Evolutionary conservation across 2,113 vertebrate genomes (phyloP).

Genomic region (Lepisosteus osseus): DNA sequence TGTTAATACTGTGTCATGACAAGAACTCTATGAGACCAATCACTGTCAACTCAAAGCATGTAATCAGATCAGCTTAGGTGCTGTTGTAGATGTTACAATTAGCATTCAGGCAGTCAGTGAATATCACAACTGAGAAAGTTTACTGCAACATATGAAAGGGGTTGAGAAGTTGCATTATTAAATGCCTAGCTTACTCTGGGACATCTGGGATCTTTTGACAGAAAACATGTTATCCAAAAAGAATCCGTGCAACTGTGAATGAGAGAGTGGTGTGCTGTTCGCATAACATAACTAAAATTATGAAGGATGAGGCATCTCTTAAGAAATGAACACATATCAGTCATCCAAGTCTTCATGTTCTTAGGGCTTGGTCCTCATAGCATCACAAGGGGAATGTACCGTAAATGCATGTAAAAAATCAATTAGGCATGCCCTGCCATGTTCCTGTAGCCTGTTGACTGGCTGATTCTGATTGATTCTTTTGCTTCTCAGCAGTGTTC

Average conservation of each 20-base stretch:
- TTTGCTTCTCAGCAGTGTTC: no score
- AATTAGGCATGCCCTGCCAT: no score
- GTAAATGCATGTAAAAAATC: no score
- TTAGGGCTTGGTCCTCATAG: no score
- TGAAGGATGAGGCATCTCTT: no score
- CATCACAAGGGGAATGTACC: no score
- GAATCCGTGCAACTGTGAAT: neutral
- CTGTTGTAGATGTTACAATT: neutral
- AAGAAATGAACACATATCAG: no score
- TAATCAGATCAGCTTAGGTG: neutral
- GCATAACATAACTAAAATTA: neutral
- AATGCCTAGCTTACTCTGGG: no score
- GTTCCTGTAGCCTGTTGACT: no score
- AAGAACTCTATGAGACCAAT: neutral
- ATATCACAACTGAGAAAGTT: neutral
- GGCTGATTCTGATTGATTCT: no score
- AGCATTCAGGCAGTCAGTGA: neutral
- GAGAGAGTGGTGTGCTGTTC: neutral
- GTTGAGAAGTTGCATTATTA: no score
- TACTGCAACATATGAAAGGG: neutral
- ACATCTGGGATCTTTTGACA: neutral
- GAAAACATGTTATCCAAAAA: neutral
- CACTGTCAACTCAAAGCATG: neutral
- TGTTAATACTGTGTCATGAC: neutral
- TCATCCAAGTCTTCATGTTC: no score